Base-by-base conservation (phyloP, 2,113 vertebrate species). In the Atlantisia rogersi region DNA sequence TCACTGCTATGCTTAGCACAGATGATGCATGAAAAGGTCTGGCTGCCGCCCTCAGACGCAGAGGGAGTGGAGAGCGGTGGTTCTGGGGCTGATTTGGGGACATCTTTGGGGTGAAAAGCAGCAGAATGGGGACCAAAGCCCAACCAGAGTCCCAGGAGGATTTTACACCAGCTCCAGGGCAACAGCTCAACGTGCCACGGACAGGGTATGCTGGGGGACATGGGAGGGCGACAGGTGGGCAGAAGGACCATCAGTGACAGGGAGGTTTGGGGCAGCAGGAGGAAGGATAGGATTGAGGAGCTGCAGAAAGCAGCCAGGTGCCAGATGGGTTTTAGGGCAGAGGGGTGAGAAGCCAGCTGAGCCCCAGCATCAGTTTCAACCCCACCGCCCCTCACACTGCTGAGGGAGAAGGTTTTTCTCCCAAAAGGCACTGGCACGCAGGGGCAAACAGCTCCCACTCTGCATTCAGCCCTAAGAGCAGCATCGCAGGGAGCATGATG, bases 381-480 rank as follows among this genome's bases (percentile, higher is more conserved):
- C 17, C 44, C 44, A 44, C 44, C 17, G 17, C 44, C 16, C 44
- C 44, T 44, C 44, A 18, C 44, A 18, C 44, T 44, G 44, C 44
- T n/a, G 11, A 21, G 58, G 58, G 32, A 53, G 37, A 22, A n/a
- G 50, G 13, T 44, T n/a, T 82, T 64, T 52, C 71, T n/a, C 65
- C 64, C 44, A 44, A 6, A 25, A 31, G 29, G 35, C 42, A 18
- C 16, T 35, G 6, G 35, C 11, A 4, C 0, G 2, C 11, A 12
- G 7, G 6, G 63, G 56, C 84, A 71, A 44, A 19, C 50, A 46
- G n/a, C 44, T 60, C n/a, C 68, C 10, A n/a, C 44, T 46, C 32
- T 0, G 0, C 3, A 0, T 29, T n/a, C 37, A 7, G 24, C 88
- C 63, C 37, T 5, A 20, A 2, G 5, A 67, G 37, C 50, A 31